Percentiles rank a stretch among this genome's conserved stretches.
These are phyloP conservation scores for Halcyon chelicuti DNA, from an alignment of 2,797 vertebrate genomes.

Conservation along the genomic window DNA sequence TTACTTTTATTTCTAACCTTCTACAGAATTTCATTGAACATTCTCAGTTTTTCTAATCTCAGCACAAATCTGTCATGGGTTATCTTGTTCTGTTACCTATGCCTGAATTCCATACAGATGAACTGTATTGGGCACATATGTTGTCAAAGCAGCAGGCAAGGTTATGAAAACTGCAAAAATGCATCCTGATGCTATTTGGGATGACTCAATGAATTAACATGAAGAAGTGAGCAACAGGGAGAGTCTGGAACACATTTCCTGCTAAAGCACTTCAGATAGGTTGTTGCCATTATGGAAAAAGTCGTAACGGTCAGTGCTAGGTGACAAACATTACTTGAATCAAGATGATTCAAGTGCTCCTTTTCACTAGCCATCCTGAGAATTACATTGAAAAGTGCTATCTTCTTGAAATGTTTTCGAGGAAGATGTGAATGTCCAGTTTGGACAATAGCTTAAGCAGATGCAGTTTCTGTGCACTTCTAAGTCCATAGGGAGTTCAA, in stretches of 20 bases:
- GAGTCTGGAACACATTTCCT: background rate
- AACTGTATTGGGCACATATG: background rate
- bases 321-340: background rate
- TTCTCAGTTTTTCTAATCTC: background rate
- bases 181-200: background rate
- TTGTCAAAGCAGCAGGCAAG: background rate
- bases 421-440: background rate
- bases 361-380: background rate
- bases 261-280: background rate
- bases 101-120: background rate
- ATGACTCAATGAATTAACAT: background rate
- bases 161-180: background rate
- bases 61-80: background rate
- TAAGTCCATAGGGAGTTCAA: background rate
- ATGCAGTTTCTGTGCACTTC: background rate
- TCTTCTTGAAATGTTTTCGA: background rate
- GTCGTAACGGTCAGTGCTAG: background rate
- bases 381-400: background rate
- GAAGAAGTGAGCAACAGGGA: background rate
- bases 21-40: background rate
- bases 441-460: constrained; percentile 5
- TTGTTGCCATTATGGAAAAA: background rate
- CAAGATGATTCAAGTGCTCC: background rate
- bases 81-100: background rate
- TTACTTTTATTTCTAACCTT: background rate